Percentiles rank a stretch among this genome's conserved stretches.
Conservation (phyloP, 2,888 invertebrate genomes). For the Macaria notata region DNA sequence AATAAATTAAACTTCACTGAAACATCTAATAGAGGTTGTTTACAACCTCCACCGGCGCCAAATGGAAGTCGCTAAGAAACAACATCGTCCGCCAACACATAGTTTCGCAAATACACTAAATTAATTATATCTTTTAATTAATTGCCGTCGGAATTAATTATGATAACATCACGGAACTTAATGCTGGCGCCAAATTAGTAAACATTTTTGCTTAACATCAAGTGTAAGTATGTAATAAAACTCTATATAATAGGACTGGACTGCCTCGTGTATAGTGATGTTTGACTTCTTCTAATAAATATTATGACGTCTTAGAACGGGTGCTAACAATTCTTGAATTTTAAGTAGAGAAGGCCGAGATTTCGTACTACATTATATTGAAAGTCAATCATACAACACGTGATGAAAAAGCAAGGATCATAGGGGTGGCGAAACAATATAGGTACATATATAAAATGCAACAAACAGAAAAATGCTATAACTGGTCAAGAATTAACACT, state of each 20-base stretch:
- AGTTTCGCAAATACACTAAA: slow-evolving; percentile 18
- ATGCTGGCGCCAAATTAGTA: slow-evolving; percentile 18
- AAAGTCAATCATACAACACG: too few relatives aligned
- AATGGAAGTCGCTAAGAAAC: slow-evolving; percentile 4
- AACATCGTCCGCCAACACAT: slow-evolving; percentile 9
- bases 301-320: not conserved
- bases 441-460: too few relatives aligned
- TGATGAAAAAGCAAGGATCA: too few relatives aligned
- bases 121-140: slow-evolving; percentile 22
- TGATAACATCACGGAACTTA: slow-evolving; percentile 22
- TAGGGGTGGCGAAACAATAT: too few relatives aligned
- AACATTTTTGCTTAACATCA: slow-evolving; percentile 12
- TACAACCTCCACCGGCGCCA: slow-evolving; percentile 5
- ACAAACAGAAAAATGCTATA: too few relatives aligned
- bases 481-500: too few relatives aligned
- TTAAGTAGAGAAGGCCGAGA: too few relatives aligned
- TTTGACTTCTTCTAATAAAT: not conserved
- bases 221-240: slow-evolving; percentile 14
- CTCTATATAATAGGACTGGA: slow-evolving; percentile 10
- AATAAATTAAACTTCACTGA: not conserved
- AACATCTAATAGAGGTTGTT: slow-evolving; percentile 4
- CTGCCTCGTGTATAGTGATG: slow-evolving; percentile 4
- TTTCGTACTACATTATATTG: too few relatives aligned
- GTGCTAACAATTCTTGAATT: too few relatives aligned
- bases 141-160: slow-evolving; percentile 24